Evolutionary conservation across 2,888 invertebrate genomes (phyloP).

Genomic region (Cantharis flavilabris): DNA sequence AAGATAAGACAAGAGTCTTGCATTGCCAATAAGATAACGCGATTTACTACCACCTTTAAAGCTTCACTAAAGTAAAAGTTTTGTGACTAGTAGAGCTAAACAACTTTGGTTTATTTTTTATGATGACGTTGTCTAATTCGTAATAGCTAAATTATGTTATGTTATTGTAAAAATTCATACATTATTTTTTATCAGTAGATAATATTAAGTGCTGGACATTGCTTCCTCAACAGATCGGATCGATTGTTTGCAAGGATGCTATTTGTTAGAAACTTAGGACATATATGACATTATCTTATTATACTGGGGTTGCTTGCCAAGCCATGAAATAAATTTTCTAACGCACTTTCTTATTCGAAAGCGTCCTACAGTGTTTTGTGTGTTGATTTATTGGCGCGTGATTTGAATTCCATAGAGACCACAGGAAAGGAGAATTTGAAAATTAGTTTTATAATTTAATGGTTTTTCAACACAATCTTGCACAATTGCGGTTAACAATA

Average conservation of each 20-base stretch:
- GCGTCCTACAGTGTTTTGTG: slow-evolving; percentile 47
- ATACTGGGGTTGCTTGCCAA: slow-evolving; percentile 51
- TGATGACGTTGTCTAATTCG: slow-evolving; percentile 19
- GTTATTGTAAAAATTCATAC: slow-evolving; percentile 14
- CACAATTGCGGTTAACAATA: slow-evolving; percentile 17
- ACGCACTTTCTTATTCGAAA: slow-evolving; percentile 49
- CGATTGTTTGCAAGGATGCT: slow-evolving; percentile 44
- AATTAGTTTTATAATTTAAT: slow-evolving; percentile 44
- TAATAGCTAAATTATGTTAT: slow-evolving; percentile 19
- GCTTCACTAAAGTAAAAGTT: slow-evolving; percentile 23
- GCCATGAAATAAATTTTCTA: slow-evolving; percentile 52
- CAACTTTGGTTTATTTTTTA: slow-evolving; percentile 15
- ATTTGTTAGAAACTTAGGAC: slow-evolving; percentile 47
- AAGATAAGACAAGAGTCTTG: slow-evolving; percentile 30
- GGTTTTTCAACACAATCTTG: slow-evolving; percentile 6
- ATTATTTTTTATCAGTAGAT: slow-evolving; percentile 27
- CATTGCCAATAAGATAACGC: slow-evolving; percentile 32
- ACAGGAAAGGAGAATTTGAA: slow-evolving; percentile 42
- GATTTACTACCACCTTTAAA: slow-evolving; percentile 28
- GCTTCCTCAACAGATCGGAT: slow-evolving; percentile 43
- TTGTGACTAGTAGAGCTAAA: slow-evolving; percentile 9
- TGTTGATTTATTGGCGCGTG: slow-evolving; percentile 50
- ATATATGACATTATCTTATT: slow-evolving; percentile 51
- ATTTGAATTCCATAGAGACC: slow-evolving; percentile 47
- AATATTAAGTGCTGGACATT: slow-evolving; percentile 35